Conservation (phyloP, 1,140 invertebrate genomes). For the Cotesia glomerata region DNA sequence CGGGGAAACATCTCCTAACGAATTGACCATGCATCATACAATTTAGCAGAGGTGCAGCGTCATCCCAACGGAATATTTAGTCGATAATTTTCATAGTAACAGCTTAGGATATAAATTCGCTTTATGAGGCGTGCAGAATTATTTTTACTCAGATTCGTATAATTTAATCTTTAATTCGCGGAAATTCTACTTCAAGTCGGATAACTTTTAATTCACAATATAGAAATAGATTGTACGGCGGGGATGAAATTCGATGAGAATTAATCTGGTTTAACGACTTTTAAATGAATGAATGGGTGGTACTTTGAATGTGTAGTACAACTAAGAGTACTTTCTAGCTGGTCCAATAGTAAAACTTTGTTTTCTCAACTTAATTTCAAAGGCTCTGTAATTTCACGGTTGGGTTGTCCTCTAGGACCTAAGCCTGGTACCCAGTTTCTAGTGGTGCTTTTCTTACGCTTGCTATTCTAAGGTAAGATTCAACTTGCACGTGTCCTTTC, state of each 20-base stretch:
- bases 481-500: too few species aligned
- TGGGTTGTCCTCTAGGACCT: slow-evolving; percentile 24
- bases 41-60: slow-evolving; percentile 11
- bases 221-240: neutral
- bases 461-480: too few species aligned
- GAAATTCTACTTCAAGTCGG: too few species aligned
- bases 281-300: slow-evolving; percentile 2
- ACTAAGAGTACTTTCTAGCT: neutral
- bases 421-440: slow-evolving; percentile 1
- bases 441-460: neutral
- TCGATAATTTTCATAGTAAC: neutral
- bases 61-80: slow-evolving; percentile 1
- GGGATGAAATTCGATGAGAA: neutral
- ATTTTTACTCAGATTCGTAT: neutral
- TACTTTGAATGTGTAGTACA: too few species aligned
- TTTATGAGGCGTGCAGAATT: neutral
- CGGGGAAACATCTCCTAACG: neutral
- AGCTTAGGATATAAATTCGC: neutral
- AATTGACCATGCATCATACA: slow-evolving; percentile 26
- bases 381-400: slow-evolving; percentile 34
- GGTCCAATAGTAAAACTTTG: slow-evolving; percentile 1
- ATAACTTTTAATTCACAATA: neutral
- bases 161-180: too few species aligned
- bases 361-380: slow-evolving; percentile 33
- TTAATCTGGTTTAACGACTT: slow-evolving; percentile 21